Evolutionary conservation across 2,113 vertebrate genomes (phyloP), one percentile per base, ranked within the genome.

Genomic region (Salvelinus namaycush): DNA sequence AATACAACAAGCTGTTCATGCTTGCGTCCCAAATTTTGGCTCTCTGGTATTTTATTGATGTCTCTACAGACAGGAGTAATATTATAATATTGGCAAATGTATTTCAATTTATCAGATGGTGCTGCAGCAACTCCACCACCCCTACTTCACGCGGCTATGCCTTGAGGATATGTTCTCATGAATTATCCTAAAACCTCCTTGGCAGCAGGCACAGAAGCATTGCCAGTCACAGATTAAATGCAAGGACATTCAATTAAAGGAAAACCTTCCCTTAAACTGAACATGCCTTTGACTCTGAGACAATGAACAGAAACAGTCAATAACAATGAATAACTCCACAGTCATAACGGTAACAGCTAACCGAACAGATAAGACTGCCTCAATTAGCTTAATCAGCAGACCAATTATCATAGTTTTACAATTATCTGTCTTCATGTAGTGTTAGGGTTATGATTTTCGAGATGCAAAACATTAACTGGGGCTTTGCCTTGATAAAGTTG

Each of bases 241-340:
- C 34, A 44, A 69, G 68, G 34, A 69, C 34, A 44, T 69, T 69
- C 44, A 69, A 69, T 69, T 69, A 69, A 69, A 22, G 16, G 16
- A 39, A 39, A 69, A 34, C 29, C 34, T n/a, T n/a, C 29, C 29
- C 16, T 1, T 6, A 69, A 39, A 26, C 2, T 18, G 34, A 9
- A 3, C 6, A 44, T 6, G 12, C 5, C 11, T 44, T 44, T 44
- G 39, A 39, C 39, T 39, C 39, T 39, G 18, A 18, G 18, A 29
- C 2, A 9, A 44, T 22, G 9, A 69, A 18, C 68, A 44, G 62
- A 18, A 44, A 18, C 34, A 18, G 8, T 18, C 31, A 69, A 22
- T n/a, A 20, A 57, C 39, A 44, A 57, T 57, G 18, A 69, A 11
- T 44, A 44, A 44, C 9, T 44, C 39, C 2, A 9, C 39, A 44